These are phyloP conservation scores for Clanis bilineata DNA, from an alignment of 2,888 invertebrate species.

Conservation along the genomic window DNA sequence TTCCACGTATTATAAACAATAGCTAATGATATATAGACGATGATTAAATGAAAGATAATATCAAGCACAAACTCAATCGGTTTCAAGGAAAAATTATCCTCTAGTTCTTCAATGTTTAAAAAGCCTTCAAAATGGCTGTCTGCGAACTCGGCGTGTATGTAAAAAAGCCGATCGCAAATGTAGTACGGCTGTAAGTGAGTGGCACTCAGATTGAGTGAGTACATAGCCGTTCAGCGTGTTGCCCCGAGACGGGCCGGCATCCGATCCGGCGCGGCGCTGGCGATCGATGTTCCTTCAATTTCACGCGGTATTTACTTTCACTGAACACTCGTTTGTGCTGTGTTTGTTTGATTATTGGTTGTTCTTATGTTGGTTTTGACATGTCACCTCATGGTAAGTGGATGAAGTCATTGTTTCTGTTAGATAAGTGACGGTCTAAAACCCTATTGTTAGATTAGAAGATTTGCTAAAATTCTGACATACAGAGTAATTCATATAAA, in stretches of 20 bases:
- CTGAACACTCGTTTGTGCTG: conserved; percentile 25
- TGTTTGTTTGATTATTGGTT: conserved; percentile 18
- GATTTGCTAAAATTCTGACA: too few species aligned
- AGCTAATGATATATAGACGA: too few species aligned
- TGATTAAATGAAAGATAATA: background rate
- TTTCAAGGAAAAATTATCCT: background rate
- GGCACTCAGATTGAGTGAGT: conserved; percentile 35
- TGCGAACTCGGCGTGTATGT: background rate
- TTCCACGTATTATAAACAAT: too few species aligned
- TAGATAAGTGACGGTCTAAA: too few species aligned
- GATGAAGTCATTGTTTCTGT: too few species aligned
- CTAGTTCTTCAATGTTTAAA: background rate
- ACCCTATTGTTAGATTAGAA: too few species aligned
- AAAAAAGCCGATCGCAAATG: conserved; percentile 19
- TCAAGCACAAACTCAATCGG: background rate
- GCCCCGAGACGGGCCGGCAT: conserved; percentile 31
- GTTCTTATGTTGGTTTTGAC: background rate
- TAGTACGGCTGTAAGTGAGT: conserved; percentile 19
- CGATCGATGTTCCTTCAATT: conserved; percentile 45
- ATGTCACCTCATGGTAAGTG: background rate
- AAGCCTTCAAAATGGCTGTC: background rate
- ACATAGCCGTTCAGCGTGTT: conserved; percentile 32
- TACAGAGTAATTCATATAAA: too few species aligned
- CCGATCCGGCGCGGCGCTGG: conserved; percentile 36
- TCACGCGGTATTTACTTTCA: conserved; percentile 37